Evolutionary conservation across 2,113 vertebrate genomes (phyloP), one percentile per base, ranked within the genome.

Genomic region (Notothenia coriiceps): DNA sequence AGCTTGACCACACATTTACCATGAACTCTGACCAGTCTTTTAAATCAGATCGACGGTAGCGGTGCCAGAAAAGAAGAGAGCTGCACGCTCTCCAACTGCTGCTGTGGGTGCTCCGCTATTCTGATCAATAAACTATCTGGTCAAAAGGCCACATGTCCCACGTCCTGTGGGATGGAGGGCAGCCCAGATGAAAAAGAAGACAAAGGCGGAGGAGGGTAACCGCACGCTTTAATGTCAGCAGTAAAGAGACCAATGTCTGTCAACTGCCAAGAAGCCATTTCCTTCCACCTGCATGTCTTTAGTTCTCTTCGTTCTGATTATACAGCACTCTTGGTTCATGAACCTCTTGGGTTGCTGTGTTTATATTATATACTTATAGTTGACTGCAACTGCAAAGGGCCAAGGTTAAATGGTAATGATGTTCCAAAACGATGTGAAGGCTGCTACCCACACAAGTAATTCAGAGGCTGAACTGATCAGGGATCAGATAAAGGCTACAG

Each of bases 91-190:
- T 68, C 1, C 74, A 50, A 43, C 63, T 50, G 79, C 71, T 51
- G 68, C 29, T 67, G 47, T 80, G 47, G 64, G 17, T 61, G 44
- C 74, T 60, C 52, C 73, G 18, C 51, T 54, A 2, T 29, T 47
- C 62, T 70, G 55, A 55, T 83, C 73, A 59, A 67, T 74, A 57
- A 35, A 44, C 22, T 44, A 46, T 77, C 50, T 73, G 64, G 66
- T 80, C 55, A 50, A 50, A 60, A 11, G 33, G 14, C 25, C 62
- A 35, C 46, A 40, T 75, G 67, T 64, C 74, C 66, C n/a, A 22
- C 17, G 1, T 77, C 33, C 46, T 46, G 50, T 49, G 49, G 74
- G 59, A 74, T 50, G 57, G 29, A 64, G 29, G 46, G 54, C 4
- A 73, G 69, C 50, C 13, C 44, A 43, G 63, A 70, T 54, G 63